These are phyloP conservation scores for Phyllotis vaccarum DNA, from an alignment of 2,797 vertebrate species.

Conservation along the genomic window DNA sequence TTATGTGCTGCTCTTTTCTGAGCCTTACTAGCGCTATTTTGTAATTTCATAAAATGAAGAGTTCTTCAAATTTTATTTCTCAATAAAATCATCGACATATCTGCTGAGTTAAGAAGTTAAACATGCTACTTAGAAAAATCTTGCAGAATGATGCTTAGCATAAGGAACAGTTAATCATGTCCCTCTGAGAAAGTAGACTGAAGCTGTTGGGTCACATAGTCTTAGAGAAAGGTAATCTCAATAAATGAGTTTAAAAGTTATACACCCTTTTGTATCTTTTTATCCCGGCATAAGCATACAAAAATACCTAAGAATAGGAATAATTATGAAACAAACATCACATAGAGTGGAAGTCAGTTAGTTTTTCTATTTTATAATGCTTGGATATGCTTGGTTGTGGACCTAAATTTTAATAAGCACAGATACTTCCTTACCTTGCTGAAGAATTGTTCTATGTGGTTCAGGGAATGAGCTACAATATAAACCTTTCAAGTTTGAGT, in stretches of 20 bases:
- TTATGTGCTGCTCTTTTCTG: background rate
- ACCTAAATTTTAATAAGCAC: slow-evolving; percentile 10
- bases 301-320: background rate
- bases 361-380: background rate
- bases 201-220: background rate
- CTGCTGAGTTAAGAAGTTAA: slow-evolving; percentile 35
- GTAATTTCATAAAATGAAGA: background rate
- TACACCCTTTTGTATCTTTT: background rate
- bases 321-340: slow-evolving; percentile 22
- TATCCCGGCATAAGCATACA: background rate
- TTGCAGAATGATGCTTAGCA: background rate
- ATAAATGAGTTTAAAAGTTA: slow-evolving; percentile 12
- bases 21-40: slow-evolving; percentile 58
- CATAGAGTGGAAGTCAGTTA: background rate
- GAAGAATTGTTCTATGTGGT: background rate
- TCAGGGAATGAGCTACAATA: background rate
- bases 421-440: background rate
- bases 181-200: background rate
- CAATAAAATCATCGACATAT: background rate
- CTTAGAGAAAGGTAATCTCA: slow-evolving; percentile 19
- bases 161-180: background rate
- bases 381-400: slow-evolving; percentile 1
- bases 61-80: background rate
- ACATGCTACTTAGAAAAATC: background rate
- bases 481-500: background rate